These are phyloP conservation scores for Rotaria macrura DNA, from an alignment of 2,888 invertebrate genomes.

Conservation along the genomic window DNA sequence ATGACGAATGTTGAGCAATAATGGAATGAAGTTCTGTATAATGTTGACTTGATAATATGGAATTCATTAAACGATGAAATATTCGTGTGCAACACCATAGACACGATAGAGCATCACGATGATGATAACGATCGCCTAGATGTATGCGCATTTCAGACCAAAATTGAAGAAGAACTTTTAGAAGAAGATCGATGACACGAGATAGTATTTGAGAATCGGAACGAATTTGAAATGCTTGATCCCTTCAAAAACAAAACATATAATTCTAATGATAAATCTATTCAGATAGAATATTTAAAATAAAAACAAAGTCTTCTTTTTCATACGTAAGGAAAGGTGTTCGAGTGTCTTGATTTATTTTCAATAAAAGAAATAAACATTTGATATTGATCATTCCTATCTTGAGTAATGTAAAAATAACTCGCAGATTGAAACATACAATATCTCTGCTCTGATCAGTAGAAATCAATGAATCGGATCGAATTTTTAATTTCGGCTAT, in stretches of 20 bases:
- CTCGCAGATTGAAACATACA: no score
- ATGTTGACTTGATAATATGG: neutral
- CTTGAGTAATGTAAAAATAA: no score
- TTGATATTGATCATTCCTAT: no score
- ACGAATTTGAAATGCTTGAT: neutral
- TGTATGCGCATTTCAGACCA: conserved; percentile 21
- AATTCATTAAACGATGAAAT: neutral
- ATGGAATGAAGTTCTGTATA: neutral
- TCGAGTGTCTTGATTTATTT: no score
- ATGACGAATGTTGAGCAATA: neutral
- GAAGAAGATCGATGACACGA: neutral
- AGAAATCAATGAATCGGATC: no score
- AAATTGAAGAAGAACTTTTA: conserved; percentile 16
- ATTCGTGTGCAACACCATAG: neutral
- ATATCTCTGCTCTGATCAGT: no score
- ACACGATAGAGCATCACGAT: conserved; percentile 2
- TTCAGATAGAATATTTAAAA: no score
- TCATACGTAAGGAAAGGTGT: no score
- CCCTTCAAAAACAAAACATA: neutral
- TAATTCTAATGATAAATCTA: neutral
- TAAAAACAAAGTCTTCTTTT: no score
- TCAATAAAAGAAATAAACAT: no score
- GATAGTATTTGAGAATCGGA: neutral
- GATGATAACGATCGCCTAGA: conserved; percentile 6
- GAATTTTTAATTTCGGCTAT: no score